Conservation (phyloP, 23 tunicate genomes). For the Trididemnum nubilum region DNA sequence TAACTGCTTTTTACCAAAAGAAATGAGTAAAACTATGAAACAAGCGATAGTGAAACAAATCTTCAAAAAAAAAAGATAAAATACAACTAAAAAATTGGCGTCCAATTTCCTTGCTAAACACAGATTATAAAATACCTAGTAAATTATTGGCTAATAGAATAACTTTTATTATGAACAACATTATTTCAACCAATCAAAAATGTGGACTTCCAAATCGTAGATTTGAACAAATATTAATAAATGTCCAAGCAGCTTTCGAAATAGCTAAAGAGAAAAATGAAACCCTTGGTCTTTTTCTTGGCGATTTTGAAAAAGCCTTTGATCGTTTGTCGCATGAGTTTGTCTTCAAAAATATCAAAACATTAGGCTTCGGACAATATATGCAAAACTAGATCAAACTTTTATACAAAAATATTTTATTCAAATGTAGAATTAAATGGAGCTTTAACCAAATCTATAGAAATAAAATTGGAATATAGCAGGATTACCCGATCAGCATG, state of each 20-base stretch:
- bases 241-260: constrained; percentile 2
- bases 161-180: neutral
- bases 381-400: neutral
- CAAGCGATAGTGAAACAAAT: neutral
- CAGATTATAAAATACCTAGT: neutral
- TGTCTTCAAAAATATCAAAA: constrained; percentile 7
- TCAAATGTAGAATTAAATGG: constrained; percentile 2
- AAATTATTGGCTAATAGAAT: constrained; percentile 9
- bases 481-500: constrained; percentile 49
- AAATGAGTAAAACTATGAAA: neutral
- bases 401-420: neutral
- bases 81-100: constrained; percentile 28
- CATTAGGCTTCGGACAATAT: neutral
- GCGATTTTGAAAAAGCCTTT: constrained; percentile 20
- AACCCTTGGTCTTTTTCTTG: neutral
- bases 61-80: neutral
- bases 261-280: neutral
- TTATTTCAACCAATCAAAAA: neutral
- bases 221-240: neutral
- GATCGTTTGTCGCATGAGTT: constrained; percentile 7
- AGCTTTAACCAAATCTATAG: neutral
- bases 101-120: neutral
- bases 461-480: constrained; percentile 26
- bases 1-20: neutral
- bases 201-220: neutral